Base-by-base conservation (phyloP, 2,113 vertebrate genomes). In the Fregetta grallaria region DNA sequence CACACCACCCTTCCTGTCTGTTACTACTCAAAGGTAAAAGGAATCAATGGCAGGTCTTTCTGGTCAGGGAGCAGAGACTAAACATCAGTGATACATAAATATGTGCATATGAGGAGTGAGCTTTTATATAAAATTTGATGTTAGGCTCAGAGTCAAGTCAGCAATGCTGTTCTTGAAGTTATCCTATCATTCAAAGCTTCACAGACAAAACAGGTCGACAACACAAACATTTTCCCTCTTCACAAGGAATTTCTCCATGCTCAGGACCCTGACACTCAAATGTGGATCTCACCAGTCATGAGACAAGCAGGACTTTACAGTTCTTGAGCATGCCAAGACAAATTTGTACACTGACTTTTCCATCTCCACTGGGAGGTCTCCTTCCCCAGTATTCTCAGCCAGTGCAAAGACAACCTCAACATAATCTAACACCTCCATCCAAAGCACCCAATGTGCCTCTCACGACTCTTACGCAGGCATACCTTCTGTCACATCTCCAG, bases 401-500 rank as follows among this genome's bases (percentile, higher is more conserved):
- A 76, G 16, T 1, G 0, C 10, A 77, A 55, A 73, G 23, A 75
- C n/a, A 58, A 63, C 7, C 13, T 66, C 47, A 67, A 11, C 20
- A 77, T 20, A 59, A 86, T 22, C n/a, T 56, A 74, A 88, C 17
- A 58, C 42, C 36, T 84, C 32, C 40, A 62, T 20, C 34, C 72
- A 67, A 85, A 73, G 61, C 58, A 76, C 16, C 6, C 38, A 40
- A 3, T 0, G 2, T 53, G 30, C 9, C 14, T 55, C 73, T 63
- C 42, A 23, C 2, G 9, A 58, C 27, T 38, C 42, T 53, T 30
- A 63, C 2, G 7, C 40, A 58, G 14, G 53, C 97, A 17, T 97
- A 99, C 99, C 99, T 97, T 97, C 97, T 74, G 87, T 44, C 59
- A 79, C 2, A 1, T 97, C 89, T 26, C 84, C 80, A 32, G 76